A percentile compares a stretch with the other conserved stretches of the same genome.
phyloP scores from a whole-genome alignment of 2,888 invertebrate species.

The Nomada lathburiana region DNA sequence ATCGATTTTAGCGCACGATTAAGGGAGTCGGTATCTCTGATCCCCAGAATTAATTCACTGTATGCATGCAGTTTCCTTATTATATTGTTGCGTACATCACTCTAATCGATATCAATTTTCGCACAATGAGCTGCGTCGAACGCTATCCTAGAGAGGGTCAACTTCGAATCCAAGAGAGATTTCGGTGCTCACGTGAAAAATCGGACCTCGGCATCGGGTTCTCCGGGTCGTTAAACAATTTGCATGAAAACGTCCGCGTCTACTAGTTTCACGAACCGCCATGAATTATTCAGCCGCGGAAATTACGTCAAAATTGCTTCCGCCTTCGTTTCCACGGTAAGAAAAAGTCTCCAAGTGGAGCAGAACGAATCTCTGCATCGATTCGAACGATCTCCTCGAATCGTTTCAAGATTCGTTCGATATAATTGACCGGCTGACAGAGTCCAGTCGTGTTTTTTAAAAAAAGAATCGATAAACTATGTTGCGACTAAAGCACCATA shows the following conservation, averaged over 20 bases:
- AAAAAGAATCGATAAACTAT: too few relatives aligned
- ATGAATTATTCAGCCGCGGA: slow-evolving; percentile 61
- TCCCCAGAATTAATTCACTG: not conserved
- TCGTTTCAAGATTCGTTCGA: not conserved
- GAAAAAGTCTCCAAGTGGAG: slow-evolving; percentile 8
- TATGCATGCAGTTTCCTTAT: too few relatives aligned
- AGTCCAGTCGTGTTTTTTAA: too few relatives aligned
- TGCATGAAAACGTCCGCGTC: slow-evolving; percentile 60
- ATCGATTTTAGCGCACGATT: not conserved
- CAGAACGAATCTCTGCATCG: slow-evolving; percentile 23
- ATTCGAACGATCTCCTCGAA: slow-evolving; percentile 18
- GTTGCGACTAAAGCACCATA: not conserved
- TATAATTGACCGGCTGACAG: too few relatives aligned
- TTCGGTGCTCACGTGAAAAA: slow-evolving; percentile 43
- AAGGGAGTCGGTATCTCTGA: not conserved
- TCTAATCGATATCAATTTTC: too few relatives aligned
- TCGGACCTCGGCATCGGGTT: slow-evolving; percentile 23
- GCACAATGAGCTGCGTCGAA: too few relatives aligned
- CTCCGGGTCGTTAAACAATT: slow-evolving; percentile 61
- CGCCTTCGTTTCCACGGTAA: slow-evolving; percentile 17
- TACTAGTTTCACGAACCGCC: slow-evolving; percentile 42
- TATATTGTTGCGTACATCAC: too few relatives aligned
- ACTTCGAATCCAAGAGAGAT: slow-evolving; percentile 36
- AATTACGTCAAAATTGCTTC: slow-evolving; percentile 60
- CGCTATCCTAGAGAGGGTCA: not conserved